Evolutionary conservation across 2,113 vertebrate species (phyloP).

Genomic region (Martes martes): DNA sequence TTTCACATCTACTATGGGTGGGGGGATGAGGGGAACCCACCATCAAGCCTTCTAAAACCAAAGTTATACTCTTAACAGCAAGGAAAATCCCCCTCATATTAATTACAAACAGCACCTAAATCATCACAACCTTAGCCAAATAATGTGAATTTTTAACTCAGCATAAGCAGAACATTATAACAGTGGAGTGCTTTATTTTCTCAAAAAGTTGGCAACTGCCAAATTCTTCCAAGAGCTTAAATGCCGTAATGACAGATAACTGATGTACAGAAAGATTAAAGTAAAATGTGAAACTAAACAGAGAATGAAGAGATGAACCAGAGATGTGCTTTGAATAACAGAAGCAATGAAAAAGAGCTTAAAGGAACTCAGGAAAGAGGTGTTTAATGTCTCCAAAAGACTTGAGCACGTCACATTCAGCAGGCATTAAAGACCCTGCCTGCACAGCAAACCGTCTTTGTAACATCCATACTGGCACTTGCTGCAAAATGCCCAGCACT

Average conservation of each 20-base stretch:
- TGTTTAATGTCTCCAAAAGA: not conserved
- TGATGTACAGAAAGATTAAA: conserved; percentile 47
- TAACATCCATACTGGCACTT: not conserved
- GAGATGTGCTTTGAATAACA: not conserved
- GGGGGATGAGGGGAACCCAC: too few species aligned
- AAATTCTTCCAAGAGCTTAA: conserved; percentile 41
- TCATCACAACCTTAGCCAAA: not conserved
- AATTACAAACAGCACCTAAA: conserved; percentile 4
- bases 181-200: conserved; percentile 19
- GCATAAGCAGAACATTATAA: not conserved
- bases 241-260: conserved; percentile 48
- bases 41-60: not conserved
- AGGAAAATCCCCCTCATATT: not conserved
- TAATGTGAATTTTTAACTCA: not conserved
- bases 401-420: not conserved
- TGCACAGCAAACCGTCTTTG: not conserved
- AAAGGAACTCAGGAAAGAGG: not conserved
- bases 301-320: conserved; percentile 31
- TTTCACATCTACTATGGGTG: not conserved
- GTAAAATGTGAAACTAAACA: conserved; percentile 48
- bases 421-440: not conserved
- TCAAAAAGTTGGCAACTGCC: conserved; percentile 37
- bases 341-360: not conserved
- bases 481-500: not conserved
- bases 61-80: not conserved